These are phyloP conservation scores for Misgurnus anguillicaudatus DNA, from an alignment of 2,113 vertebrate species.

Conservation along the genomic window DNA sequence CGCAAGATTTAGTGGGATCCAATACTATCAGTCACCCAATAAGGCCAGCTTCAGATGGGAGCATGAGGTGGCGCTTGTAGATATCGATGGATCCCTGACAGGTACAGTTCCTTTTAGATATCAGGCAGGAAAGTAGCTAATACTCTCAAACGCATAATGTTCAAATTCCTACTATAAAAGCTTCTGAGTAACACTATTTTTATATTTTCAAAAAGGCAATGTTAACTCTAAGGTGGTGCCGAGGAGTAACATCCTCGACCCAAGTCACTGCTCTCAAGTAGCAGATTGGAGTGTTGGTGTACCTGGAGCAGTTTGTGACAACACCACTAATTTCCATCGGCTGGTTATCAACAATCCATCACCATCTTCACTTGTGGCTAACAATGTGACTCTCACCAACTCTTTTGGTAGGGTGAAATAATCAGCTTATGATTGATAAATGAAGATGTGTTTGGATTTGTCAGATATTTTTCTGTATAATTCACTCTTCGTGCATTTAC, in stretches of 20 bases:
- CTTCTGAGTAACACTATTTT: not conserved
- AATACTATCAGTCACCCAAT: constrained; percentile 73
- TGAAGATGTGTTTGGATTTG: not conserved
- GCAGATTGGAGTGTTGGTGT: constrained; percentile 79
- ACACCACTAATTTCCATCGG: constrained; percentile 78
- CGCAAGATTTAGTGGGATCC: constrained; percentile 68
- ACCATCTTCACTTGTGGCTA: constrained; percentile 70
- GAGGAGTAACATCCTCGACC: constrained; percentile 76
- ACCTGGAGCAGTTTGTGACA: constrained; percentile 78
- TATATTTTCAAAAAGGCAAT: constrained; percentile 63
- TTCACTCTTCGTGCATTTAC: not conserved
- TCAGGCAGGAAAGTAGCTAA: too few relatives aligned
- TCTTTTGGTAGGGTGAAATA: constrained; percentile 69
- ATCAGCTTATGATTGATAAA: not conserved
- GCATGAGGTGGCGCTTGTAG: constrained; percentile 81
- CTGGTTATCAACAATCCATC: constrained; percentile 73
- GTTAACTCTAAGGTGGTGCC: constrained; percentile 76
- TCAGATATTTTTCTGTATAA: not conserved
- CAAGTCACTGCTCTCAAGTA: constrained; percentile 70
- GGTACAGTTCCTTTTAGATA: constrained; percentile 64
- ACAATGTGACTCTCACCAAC: constrained; percentile 77
- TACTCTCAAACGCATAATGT: too few relatives aligned
- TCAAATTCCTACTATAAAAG: not conserved
- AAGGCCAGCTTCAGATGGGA: constrained; percentile 85
- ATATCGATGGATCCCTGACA: constrained; percentile 83